Conservation (phyloP, 1,140 invertebrate species). For the Drosophila nigrodunni region DNA sequence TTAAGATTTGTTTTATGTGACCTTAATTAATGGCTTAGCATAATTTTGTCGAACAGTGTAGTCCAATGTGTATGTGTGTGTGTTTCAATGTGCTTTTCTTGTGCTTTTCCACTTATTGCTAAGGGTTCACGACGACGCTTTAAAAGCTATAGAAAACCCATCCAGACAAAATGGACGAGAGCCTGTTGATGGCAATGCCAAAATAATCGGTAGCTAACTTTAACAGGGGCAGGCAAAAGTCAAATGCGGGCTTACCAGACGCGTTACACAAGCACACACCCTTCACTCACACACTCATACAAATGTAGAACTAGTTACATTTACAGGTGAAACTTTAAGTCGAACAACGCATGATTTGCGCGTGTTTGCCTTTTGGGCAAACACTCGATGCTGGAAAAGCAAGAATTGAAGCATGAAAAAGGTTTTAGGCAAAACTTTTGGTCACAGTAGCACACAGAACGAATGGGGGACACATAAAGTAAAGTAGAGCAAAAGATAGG, state of each 20-base stretch:
- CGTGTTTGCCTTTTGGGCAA: conserved; percentile 49
- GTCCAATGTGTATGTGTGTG: not conserved
- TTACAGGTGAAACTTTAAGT: conserved; percentile 62
- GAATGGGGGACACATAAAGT: not conserved
- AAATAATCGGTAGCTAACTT: conserved; percentile 71
- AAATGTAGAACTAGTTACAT: conserved; percentile 11
- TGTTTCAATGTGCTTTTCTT: not conserved
- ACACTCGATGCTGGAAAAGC: conserved; percentile 17
- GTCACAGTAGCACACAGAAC: conserved; percentile 2
- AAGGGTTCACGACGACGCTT: conserved; percentile 50
- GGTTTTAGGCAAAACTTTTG: conserved; percentile 70
- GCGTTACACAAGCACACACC: conserved; percentile 15
- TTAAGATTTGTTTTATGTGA: too few relatives aligned
- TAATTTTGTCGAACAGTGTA: too few relatives aligned
- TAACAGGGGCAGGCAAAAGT: conserved; percentile 64
- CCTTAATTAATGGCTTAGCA: too few relatives aligned
- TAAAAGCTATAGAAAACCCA: conserved; percentile 61
- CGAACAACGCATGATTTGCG: conserved; percentile 46
- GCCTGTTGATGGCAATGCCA: conserved; percentile 60
- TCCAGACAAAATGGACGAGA: conserved; percentile 67
- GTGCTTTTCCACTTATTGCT: conserved; percentile 47
- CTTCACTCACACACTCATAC: conserved; percentile 22
- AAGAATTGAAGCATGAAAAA: conserved; percentile 73
- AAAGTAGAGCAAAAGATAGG: not conserved
- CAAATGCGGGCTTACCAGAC: conserved; percentile 59